A percentile compares a stretch with the other conserved stretches of the same genome.
Conservation (phyloP, 2,888 invertebrate species). For the Spatulosminthurus flaviceps region DNA sequence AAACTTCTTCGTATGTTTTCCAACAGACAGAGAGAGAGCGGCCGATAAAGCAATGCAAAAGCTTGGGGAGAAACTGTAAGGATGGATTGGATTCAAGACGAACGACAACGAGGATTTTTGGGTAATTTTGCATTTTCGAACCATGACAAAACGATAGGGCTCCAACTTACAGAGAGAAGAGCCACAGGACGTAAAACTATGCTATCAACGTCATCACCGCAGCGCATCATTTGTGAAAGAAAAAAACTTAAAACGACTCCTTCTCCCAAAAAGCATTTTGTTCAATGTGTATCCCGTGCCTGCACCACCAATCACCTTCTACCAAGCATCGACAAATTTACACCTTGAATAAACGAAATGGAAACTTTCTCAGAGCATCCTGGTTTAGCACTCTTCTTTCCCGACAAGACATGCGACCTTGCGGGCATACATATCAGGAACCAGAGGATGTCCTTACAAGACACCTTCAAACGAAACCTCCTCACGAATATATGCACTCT, state of each 20-base stretch:
- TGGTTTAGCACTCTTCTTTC: too few relatives aligned
- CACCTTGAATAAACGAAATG: constrained; percentile 11
- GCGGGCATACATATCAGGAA: too few relatives aligned
- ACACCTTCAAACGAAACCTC: too few relatives aligned
- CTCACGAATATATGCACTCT: too few relatives aligned
- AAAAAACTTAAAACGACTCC: neutral
- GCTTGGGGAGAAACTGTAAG: neutral
- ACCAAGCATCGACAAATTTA: neutral
- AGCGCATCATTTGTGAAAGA: constrained; percentile 8
- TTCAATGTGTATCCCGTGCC: neutral
- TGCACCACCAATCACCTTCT: neutral
- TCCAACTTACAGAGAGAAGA: constrained; percentile 6
- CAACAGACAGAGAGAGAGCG: neutral
- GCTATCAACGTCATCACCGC: constrained; percentile 8
- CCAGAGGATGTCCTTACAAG: too few relatives aligned
- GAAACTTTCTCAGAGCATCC: neutral
- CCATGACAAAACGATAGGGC: constrained; percentile 43
- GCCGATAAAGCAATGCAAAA: neutral
- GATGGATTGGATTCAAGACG: constrained; percentile 39
- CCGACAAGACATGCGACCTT: too few relatives aligned
- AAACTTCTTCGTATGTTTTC: neutral
- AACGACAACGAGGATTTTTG: constrained; percentile 39
- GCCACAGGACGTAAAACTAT: constrained; percentile 19
- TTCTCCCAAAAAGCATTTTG: neutral
- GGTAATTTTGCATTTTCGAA: constrained; percentile 40